phyloP scores from a whole-genome alignment of 2,113 vertebrate species.

The Malurus alboscapulatus region DNA sequence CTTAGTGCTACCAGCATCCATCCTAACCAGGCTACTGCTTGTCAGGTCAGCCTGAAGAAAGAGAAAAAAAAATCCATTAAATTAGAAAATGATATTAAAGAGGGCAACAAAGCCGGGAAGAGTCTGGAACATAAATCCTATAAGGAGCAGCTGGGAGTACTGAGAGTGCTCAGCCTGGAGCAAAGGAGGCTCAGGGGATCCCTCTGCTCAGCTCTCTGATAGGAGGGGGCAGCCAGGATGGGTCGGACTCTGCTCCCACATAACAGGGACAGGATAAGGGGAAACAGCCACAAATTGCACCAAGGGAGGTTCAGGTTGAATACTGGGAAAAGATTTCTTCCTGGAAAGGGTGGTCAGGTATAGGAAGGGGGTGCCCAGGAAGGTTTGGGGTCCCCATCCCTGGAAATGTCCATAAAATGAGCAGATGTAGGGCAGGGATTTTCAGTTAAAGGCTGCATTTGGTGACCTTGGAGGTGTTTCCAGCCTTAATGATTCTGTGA shows the following conservation, averaged over 20 bases:
- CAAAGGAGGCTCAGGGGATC: background rate
- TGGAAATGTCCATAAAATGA: too few species aligned
- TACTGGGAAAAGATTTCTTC: background rate
- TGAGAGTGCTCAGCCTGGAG: background rate
- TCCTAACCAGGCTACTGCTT: background rate
- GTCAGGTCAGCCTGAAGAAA: background rate
- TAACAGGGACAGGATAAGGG: background rate
- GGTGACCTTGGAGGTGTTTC: background rate
- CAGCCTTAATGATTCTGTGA: background rate
- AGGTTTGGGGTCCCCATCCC: too few species aligned
- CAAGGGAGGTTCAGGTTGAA: accelerated
- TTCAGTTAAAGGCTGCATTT: background rate
- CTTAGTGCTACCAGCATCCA: background rate
- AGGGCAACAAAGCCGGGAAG: background rate
- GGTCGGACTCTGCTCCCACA: accelerated
- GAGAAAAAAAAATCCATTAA: background rate
- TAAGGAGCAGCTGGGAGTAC: background rate
- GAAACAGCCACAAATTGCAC: background rate
- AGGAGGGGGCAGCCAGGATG: background rate
- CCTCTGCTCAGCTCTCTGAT: background rate
- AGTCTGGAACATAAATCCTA: background rate
- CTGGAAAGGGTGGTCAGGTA: background rate
- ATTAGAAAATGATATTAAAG: background rate
- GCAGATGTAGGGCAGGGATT: background rate
- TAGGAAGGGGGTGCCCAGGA: background rate